Base-by-base conservation (phyloP, 2,888 invertebrate species). In the Glyphotaelius pellucidus region DNA sequence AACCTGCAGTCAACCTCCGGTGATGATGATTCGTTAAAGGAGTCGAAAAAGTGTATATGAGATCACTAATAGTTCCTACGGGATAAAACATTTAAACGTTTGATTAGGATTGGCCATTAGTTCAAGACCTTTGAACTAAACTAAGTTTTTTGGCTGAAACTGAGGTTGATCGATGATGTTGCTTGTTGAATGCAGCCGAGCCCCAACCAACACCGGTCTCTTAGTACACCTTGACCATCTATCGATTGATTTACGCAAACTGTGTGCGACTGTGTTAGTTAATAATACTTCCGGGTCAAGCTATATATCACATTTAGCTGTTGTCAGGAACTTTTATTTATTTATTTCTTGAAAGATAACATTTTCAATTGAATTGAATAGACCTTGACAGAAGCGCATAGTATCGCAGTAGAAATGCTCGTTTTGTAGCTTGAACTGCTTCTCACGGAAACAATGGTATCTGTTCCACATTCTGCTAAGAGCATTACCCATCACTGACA, bases 361-460 rank as follows among this genome's bases (percentile, higher is more conserved):
- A 83, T 83, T 35, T 83, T 83, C 83, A 25, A 83, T 35, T 83
- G 32, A 83, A 83, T 35, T 83, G n/a, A n/a, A n/a, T n/a, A 83
- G 35, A 83, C 83, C 83, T 83, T 83, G 83, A 35, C 83, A 83
- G 15, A 83, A 35, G 25, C 67, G 67, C 67, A 38, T 9, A 83
- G 32, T 38, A 83, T 35, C 83, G 35, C 83, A 35, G 35, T 83
- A 83, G 83, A 83, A 83, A 83, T 83, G 83, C 35, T 83, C 31
- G 25, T 35, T 19, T 11, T 19, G 32, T 32, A 19, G 31, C 35
- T 32, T 35, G 83, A 35, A 25, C 83, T n/a, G 35, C 32, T 83
- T 83, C 83, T 83, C 83, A 83, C 83, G 35, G 25, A 38, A 32
- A 83, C 83, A 83, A 83, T 83, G 83, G 83, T 25, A 35, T 83